These are phyloP conservation scores for Copidosoma aretas DNA, from an alignment of 2,888 invertebrate species.

Conservation along the genomic window DNA sequence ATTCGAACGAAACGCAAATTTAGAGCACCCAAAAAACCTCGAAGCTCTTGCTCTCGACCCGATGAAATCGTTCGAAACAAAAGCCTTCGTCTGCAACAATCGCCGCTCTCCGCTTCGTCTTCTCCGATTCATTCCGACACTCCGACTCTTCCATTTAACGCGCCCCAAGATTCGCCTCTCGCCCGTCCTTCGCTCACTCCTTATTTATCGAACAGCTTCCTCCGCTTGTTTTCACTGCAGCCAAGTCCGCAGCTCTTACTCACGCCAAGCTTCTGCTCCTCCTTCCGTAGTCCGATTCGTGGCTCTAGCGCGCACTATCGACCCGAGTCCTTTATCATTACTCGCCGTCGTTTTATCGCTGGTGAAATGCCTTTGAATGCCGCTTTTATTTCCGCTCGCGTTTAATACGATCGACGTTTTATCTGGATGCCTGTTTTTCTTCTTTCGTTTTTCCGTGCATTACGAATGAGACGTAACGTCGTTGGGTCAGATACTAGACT, in stretches of 20 bases:
- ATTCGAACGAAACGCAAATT: no score
- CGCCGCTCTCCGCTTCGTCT: not conserved
- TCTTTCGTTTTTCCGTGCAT: no score
- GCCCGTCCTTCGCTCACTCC: conserved; percentile 10
- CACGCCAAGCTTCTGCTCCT: not conserved
- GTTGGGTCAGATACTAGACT: no score
- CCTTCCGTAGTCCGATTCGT: conserved; percentile 2
- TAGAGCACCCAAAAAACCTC: no score
- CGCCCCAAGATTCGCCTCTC: conserved; percentile 19
- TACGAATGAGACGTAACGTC: no score
- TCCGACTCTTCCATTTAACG: conserved; percentile 23
- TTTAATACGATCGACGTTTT: not conserved
- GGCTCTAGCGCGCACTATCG: not conserved
- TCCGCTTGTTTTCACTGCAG: not conserved
- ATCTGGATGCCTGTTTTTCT: not conserved
- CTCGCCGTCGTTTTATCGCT: not conserved
- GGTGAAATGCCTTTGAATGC: not conserved
- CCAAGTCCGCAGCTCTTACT: not conserved
- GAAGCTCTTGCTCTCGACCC: not conserved
- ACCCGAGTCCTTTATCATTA: conserved; percentile 3
- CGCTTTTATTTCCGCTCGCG: not conserved
- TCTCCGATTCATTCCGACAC: conserved; percentile 9
- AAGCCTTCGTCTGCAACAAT: not conserved
- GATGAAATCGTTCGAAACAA: not conserved
- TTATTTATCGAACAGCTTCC: conserved; percentile 20